phyloP scores from a whole-genome alignment of 2,113 vertebrate species.

The Amphiprion percula region DNA sequence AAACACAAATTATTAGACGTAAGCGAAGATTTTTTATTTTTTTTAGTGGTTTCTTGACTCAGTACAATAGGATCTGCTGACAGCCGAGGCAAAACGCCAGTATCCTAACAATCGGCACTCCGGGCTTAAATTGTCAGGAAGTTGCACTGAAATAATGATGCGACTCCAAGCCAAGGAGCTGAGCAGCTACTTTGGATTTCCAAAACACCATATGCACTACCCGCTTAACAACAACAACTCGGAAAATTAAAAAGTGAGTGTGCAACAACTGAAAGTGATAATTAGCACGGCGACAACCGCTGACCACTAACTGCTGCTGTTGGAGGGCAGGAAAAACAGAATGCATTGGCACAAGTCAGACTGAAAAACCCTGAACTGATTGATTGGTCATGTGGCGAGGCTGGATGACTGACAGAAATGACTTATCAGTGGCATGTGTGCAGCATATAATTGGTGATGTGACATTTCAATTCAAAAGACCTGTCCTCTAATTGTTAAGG shows the following conservation, averaged over 20 bases:
- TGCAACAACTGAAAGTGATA: constrained; percentile 61
- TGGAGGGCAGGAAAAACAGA: neutral
- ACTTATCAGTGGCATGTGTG: constrained; percentile 50
- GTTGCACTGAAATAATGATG: constrained; percentile 69
- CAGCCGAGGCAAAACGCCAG: constrained; percentile 57
- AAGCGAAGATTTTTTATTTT: constrained; percentile 34
- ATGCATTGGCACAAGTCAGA: constrained; percentile 25
- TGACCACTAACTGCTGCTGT: constrained; percentile 45
- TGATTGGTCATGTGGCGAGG: constrained; percentile 41
- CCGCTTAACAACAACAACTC: constrained; percentile 46
- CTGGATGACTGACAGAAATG: constrained; percentile 64
- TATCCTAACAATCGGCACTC: constrained; percentile 50
- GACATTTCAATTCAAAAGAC: constrained; percentile 74
- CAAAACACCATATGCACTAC: constrained; percentile 54
- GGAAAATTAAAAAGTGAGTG: constrained; percentile 49
- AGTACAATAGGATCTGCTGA: constrained; percentile 55
- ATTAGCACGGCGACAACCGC: constrained; percentile 43
- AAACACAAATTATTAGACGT: constrained; percentile 70
- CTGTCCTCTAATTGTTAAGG: constrained; percentile 60
- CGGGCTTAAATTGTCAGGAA: constrained; percentile 53
- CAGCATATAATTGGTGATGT: constrained; percentile 62
- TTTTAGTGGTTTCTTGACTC: constrained; percentile 38
- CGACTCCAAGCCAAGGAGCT: constrained; percentile 49
- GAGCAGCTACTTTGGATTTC: constrained; percentile 54
- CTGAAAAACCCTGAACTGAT: constrained; percentile 51